phyloP scores from a whole-genome alignment of 2,888 invertebrate species.

The Phymatocera aterrima region DNA sequence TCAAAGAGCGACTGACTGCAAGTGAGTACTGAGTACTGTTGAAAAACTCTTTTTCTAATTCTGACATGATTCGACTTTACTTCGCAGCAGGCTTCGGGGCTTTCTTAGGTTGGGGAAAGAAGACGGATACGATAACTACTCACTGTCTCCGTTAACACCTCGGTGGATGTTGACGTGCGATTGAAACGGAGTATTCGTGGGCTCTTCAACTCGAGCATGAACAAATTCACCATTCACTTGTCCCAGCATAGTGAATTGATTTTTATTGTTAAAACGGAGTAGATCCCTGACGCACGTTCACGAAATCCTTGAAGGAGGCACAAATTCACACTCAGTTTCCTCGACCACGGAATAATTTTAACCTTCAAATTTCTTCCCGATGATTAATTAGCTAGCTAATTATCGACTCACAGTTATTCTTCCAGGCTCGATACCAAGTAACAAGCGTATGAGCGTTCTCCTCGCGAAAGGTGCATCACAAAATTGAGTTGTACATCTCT shows the following conservation, averaged over 20 bases:
- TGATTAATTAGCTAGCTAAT: neutral
- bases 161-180: neutral
- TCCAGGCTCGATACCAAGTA: slow-evolving; percentile 1
- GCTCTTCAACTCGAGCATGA: slow-evolving; percentile 55
- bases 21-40: neutral
- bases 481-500: neutral
- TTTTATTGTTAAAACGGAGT: neutral
- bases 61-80: neutral
- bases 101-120: neutral
- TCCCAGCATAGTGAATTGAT: slow-evolving; percentile 59
- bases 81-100: neutral
- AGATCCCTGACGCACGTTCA: slow-evolving; percentile 13
- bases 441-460: neutral
- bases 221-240: slow-evolving; percentile 60
- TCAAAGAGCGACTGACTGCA: neutral
- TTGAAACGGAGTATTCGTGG: slow-evolving; percentile 20
- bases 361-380: neutral
- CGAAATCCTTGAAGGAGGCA: neutral
- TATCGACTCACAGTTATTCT: neutral
- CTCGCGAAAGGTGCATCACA: slow-evolving; percentile 26
- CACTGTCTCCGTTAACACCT: slow-evolving; percentile 4
- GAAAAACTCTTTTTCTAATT: no score
- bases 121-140: neutral
- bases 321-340: neutral
- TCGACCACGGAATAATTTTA: neutral